Evolutionary conservation across 1,140 invertebrate species (phyloP).

Genomic region (Adoxophyes honmai): DNA sequence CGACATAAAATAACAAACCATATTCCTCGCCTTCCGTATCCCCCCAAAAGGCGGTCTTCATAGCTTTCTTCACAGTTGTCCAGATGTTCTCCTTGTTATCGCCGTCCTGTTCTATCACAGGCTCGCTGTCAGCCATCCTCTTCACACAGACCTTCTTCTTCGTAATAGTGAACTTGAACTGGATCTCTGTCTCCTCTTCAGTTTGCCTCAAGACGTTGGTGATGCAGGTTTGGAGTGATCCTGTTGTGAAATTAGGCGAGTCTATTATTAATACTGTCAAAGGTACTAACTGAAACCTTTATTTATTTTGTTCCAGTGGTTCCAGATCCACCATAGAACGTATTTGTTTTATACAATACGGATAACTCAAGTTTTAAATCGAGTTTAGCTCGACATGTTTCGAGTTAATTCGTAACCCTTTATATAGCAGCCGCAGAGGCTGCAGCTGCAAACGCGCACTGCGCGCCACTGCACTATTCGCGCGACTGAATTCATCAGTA

Average conservation of each 20-base stretch:
- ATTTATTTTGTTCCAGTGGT: too few species aligned
- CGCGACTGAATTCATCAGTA: too few species aligned
- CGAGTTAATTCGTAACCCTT: too few species aligned
- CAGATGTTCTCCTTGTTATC: conserved; percentile 68
- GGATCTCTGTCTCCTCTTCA: conserved; percentile 71
- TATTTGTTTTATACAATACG: too few species aligned
- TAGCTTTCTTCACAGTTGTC: conserved; percentile 58
- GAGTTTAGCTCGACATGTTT: too few species aligned
- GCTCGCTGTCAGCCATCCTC: conserved; percentile 39
- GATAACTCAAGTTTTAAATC: too few species aligned
- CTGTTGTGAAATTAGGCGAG: conserved; percentile 16
- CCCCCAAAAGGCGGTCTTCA: conserved; percentile 67
- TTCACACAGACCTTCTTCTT: conserved; percentile 65
- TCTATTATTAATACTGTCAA: too few species aligned
- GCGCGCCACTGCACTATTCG: too few species aligned
- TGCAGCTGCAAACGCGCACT: too few species aligned
- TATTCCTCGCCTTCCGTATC: conserved; percentile 42
- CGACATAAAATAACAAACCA: conserved; percentile 27
- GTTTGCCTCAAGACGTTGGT: conserved; percentile 46
- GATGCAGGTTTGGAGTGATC: conserved; percentile 65
- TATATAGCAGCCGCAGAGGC: too few species aligned
- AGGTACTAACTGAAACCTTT: too few species aligned
- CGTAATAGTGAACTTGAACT: conserved; percentile 72
- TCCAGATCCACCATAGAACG: too few species aligned
- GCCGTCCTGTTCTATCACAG: conserved; percentile 26